These are phyloP conservation scores for Lepidotrigona ventralis DNA, from an alignment of 1,140 invertebrate species.

Conservation along the genomic window DNA sequence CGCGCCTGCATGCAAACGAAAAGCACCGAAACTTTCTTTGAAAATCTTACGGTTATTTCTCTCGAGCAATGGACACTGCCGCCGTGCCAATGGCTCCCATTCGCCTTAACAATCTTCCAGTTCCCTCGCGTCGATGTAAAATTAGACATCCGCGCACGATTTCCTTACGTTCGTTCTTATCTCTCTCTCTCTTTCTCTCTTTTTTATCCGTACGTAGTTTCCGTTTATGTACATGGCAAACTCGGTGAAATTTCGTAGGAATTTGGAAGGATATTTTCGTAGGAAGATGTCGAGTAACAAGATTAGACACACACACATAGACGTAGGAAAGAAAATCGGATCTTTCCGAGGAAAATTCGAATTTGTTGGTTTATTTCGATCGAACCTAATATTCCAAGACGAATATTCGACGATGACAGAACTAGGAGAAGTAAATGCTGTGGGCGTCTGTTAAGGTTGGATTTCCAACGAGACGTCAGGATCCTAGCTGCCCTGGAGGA, in stretches of 20 bases:
- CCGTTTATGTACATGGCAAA: background rate
- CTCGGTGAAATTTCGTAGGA: background rate
- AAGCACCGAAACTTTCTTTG: conserved; percentile 34
- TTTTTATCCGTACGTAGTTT: background rate
- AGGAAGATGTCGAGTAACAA: background rate
- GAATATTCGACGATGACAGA: background rate
- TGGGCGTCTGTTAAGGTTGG: conserved; percentile 83
- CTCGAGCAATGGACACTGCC: conserved; percentile 14
- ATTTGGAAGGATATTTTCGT: background rate
- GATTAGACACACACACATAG: background rate
- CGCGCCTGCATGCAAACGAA: conserved; percentile 14
- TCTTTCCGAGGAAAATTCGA: background rate
- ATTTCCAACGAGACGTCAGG: conserved; percentile 94
- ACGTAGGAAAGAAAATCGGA: background rate
- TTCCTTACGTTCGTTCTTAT: background rate
- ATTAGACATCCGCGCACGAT: background rate
- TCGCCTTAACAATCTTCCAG: conserved; percentile 18
- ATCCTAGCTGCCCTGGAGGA: conserved; percentile 93
- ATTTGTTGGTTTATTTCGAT: background rate
- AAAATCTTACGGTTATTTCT: conserved; percentile 41
- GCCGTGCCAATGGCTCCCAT: conserved; percentile 16
- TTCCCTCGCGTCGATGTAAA: background rate
- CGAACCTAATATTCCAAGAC: background rate
- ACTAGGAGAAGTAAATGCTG: background rate
- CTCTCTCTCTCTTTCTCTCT: background rate